Evolutionary conservation across 2,797 vertebrate genomes (phyloP), one percentile per base, ranked within the genome.

Genomic region (Euthynnus affinis): DNA sequence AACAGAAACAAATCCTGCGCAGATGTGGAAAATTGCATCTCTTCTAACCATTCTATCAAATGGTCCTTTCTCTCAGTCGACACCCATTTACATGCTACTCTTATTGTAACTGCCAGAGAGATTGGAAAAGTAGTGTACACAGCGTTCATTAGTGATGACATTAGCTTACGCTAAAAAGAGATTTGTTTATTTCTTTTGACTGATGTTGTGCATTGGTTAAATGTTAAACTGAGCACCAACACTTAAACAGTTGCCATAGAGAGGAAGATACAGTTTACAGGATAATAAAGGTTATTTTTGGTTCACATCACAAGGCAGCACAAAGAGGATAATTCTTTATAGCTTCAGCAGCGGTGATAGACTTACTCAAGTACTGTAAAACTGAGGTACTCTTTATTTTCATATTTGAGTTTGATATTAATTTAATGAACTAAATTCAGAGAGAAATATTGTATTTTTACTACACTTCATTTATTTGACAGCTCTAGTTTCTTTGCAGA

Each of bases 151-250:
- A 64, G 52, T 6, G 6, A 34, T 66, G 78, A 87, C 81, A 76
- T 10, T 71, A 63, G 80, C 71, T 88, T 85, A 91, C 61, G 82
- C 70, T 87, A 74, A 81, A 76, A 87, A 74, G 9, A 79, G 68
- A 88, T 78, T 56, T 91, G 81, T 92, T 88, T 85, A 89, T 84
- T 82, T 88, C 84, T 77, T 83, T 75, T 69, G 77, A 78, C 64
- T 58, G 9, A 78, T 51, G 76, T 78, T 85, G 65, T 72, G 85
- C 68, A 66, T 64, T 48, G 37, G 61, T 57, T 62, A n/a, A 87
- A 71, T 67, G 79, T 82, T 60, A 65, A 22, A 75, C 55, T 62
- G 3, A 48, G 40, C 37, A 23, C 13, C 37, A 44, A 81, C 72
- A 73, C 76, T 78, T 74, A 66, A 72, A 74, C 55, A 62, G 77